phyloP scores from a whole-genome alignment of 2,797 vertebrate species.

The Leptoclinus maculatus region DNA sequence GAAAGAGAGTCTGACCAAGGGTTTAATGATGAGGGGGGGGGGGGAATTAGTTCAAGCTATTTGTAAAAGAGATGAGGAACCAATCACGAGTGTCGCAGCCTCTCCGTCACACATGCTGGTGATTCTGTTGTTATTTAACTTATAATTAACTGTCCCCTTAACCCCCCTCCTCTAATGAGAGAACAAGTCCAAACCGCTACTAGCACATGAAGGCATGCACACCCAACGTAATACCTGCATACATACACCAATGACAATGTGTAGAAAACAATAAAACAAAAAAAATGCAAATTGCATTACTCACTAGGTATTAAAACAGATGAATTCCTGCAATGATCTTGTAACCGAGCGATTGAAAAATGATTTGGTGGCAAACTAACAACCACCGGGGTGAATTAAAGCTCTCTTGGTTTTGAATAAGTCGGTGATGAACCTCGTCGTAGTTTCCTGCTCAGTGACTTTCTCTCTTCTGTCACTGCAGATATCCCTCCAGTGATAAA shows the following conservation, averaged over 20 bases:
- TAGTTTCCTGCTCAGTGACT: constrained; percentile 5
- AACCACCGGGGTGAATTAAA: neutral
- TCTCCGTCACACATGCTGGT: constrained; percentile 4
- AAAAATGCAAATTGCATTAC: neutral
- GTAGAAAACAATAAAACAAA: neutral
- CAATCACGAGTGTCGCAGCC: constrained; percentile 5
- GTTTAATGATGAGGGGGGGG: constrained; percentile 22
- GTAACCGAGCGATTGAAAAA: neutral
- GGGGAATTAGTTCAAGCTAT: constrained; percentile 33
- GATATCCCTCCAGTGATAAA: constrained; percentile 24
- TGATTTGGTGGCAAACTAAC: neutral
- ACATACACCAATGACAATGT: too few relatives aligned
- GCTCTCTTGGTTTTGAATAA: constrained; percentile 19
- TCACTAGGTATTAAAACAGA: neutral
- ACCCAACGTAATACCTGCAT: too few relatives aligned
- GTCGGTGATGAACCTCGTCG: neutral
- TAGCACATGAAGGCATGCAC: neutral
- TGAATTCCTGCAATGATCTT: neutral
- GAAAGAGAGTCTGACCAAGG: constrained; percentile 26
- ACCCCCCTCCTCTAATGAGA: neutral
- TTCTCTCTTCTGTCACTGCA: constrained; percentile 17
- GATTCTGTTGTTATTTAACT: constrained; percentile 20
- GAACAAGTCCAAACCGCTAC: neutral
- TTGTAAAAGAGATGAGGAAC: constrained; percentile 21
- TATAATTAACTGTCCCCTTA: neutral